Conservation (phyloP, 2,113 vertebrate species). For the Eidolon helvum region DNA sequence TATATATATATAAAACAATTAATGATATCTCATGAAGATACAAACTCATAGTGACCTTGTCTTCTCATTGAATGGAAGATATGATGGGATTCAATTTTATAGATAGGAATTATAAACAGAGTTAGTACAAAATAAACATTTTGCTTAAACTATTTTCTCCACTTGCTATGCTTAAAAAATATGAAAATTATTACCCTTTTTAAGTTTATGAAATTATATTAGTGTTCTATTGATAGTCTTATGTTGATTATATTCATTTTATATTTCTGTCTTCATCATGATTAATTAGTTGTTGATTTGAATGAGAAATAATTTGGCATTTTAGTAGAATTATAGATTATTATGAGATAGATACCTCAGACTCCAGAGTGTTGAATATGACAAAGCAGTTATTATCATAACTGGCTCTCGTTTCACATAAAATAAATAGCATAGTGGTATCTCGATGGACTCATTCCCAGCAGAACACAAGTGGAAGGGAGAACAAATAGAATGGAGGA, state of each 20-base stretch:
- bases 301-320: background rate
- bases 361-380: background rate
- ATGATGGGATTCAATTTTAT: background rate
- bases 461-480: background rate
- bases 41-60: background rate
- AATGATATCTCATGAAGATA: background rate
- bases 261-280: background rate
- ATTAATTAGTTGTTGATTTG: background rate
- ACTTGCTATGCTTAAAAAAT: background rate
- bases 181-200: background rate
- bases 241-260: background rate
- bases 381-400: background rate
- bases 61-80: background rate
- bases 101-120: background rate
- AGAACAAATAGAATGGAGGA: background rate
- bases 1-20: background rate
- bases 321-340: background rate
- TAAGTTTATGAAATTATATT: background rate
- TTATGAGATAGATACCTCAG: background rate
- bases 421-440: background rate
- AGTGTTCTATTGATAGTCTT: background rate
- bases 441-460: background rate
- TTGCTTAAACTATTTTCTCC: background rate
- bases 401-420: background rate
- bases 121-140: background rate